Evolutionary conservation across 64 coral and sea anemone species (phyloP).

Genomic region (Actinia tenebrosa): DNA sequence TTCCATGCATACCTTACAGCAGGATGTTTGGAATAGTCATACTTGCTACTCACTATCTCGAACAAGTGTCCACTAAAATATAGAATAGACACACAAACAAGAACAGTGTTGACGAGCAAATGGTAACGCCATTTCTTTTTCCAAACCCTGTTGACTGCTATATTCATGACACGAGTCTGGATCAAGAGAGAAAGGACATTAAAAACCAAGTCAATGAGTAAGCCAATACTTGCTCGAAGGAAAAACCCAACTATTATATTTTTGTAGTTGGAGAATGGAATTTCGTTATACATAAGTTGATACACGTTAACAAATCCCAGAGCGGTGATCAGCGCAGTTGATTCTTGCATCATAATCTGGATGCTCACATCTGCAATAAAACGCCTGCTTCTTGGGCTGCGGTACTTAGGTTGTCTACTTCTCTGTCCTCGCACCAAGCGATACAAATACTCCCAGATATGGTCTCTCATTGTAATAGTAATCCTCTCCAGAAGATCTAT

Average conservation of each 20-base stretch:
- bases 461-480: conserved; percentile 66
- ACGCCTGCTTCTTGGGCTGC: conserved; percentile 58
- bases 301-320: conserved; percentile 59
- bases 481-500: conserved; percentile 58
- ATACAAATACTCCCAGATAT: conserved; percentile 68
- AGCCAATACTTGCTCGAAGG: conserved; percentile 11
- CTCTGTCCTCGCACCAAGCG: background rate
- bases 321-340: conserved; percentile 59
- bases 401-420: conserved; percentile 29
- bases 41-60: conserved; percentile 24
- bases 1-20: conserved; percentile 22
- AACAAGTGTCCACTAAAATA: conserved; percentile 56
- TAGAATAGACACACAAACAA: conserved; percentile 31
- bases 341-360: conserved; percentile 65
- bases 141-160: background rate
- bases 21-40: background rate
- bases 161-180: conserved; percentile 42
- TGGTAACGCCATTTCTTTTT: conserved; percentile 65
- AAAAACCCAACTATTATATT: conserved; percentile 18
- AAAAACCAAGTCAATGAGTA: conserved; percentile 45
- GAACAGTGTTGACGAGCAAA: conserved; percentile 45
- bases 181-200: conserved; percentile 48
- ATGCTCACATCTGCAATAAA: conserved; percentile 71
- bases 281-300: conserved; percentile 45
- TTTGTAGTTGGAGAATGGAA: conserved; percentile 8